Evolutionary conservation across 2,113 vertebrate genomes (phyloP), one percentile per base, ranked within the genome.

Genomic region (Prietella phreatophila): DNA sequence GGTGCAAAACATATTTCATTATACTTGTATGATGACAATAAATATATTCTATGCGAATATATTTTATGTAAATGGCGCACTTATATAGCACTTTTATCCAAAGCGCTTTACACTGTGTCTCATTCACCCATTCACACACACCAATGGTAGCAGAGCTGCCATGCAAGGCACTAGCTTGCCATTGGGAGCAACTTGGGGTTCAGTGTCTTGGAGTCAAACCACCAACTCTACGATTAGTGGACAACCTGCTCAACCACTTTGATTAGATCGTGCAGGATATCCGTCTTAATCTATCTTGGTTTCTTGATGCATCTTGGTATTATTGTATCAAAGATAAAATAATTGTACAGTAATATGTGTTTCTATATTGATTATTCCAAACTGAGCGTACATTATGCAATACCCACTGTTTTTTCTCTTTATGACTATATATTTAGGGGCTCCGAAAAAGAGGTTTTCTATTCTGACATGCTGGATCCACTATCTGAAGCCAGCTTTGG

Each of bases 401-500:
- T 42, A 80, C 10, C 79, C 22, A 87, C 19, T 0, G 9, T 75
- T 83, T 79, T 36, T 85, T 79, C 17, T 19, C 3, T 65, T 6
- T 58, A 58, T 80, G 75, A 8, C 36, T 76, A 9, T 10, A 17
- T 58, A 36, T 67, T 78, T 75, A 90, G 88, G 19, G 83, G 30
- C 27, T 36, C 39, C 0, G 56, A 58, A 50, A 84, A 67, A 3
- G 65, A 86, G 89, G 0, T 2, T 75, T 36, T 69, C 87, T 15
- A 33, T 85, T 71, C 85, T 1, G 86, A 89, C 19, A 14, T 22
- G 3, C 4, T 69, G 58, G 89, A 79, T 39, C 69, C 14, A 60
- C 78, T 69, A 8, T 86, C 69, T 71, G 88, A 92, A n/a, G 81
- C 83, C 10, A 78, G 42, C 36, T 92, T 91, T 84, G 87, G 88